Base-by-base conservation (phyloP, 1,140 invertebrate species). In the Pachypsylla venusta region DNA sequence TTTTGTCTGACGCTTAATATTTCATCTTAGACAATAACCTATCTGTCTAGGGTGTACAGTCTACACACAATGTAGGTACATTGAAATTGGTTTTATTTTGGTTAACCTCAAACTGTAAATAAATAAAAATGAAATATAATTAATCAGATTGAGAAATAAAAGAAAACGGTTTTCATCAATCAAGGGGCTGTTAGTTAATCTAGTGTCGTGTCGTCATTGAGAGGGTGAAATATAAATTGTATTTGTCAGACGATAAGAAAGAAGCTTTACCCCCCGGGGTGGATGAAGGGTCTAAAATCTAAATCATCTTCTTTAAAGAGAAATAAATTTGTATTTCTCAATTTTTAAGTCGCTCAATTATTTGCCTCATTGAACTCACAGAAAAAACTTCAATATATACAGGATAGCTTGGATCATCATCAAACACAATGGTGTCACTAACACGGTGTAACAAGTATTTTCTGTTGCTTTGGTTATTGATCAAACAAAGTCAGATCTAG, bases 101-200 rank as follows among this genome's bases (percentile, higher is more conserved):
- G 30, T 35, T 48, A 48, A n/a, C 4, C 42, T n/a, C 42, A 5
- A n/a, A 48, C n/a, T n/a, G 7, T 22, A 48, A 35, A 48, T n/a
- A n/a, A 48, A 48, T 19, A 48, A 19, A 48, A 48, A 48, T 5
- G 7, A 22, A 48, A 48, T 22, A 48, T 48, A 48, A 48, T 48
- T 48, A 48, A 48, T 48, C 42, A 48, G 42, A n/a, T 4, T 3
- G 16, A n/a, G 16, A 10, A 35, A 48, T 3, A 48, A 48, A n/a
- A 22, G 42, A 48, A 48, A 48, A 48, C 42, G 42, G 42, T 48
- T 48, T 48, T 48, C 42, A 48, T 48, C 42, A 48, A 48, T 48
- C 42, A 48, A 22, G n/a, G n/a, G n/a, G n/a, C n/a, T n/a, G n/a
- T n/a, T n/a, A n/a, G n/a, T n/a, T n/a, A n/a, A n/a, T n/a, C n/a